phyloP scores from a whole-genome alignment of 2,888 invertebrate genomes.

The Epistrophella euchroma region DNA sequence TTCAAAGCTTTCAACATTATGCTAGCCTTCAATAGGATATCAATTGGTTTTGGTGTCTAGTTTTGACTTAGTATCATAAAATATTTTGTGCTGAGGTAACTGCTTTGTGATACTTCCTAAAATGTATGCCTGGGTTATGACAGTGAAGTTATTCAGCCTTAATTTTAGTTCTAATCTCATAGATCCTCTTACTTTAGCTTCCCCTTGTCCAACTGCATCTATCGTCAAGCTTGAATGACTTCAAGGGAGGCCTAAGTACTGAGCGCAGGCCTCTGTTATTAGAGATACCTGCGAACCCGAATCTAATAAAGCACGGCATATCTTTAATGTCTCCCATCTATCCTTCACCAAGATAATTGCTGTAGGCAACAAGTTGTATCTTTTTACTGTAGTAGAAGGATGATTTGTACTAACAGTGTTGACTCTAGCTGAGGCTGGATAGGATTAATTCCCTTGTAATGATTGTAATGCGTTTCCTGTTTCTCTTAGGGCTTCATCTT shows the following conservation, averaged over 20 bases:
- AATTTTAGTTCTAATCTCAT: background rate
- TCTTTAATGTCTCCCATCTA: conserved; percentile 13
- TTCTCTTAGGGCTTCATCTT: no score
- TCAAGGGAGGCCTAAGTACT: conserved; percentile 19
- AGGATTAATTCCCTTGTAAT: background rate
- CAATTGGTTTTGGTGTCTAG: conserved; percentile 1
- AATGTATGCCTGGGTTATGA: no score
- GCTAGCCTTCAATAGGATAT: conserved; percentile 1
- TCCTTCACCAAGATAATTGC: conserved; percentile 31
- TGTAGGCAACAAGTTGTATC: conserved; percentile 14
- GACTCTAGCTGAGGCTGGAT: background rate
- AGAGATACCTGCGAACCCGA: conserved; percentile 33
- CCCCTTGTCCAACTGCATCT: background rate
- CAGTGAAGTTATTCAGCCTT: background rate
- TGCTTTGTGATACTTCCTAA: no score
- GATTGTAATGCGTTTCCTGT: background rate
- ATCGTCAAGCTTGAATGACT: background rate
- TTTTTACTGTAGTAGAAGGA: no score
- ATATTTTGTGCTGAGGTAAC: no score
- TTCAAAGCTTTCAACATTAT: background rate
- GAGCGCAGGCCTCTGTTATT: conserved; percentile 38
- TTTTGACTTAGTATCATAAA: no score
- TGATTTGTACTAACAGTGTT: no score
- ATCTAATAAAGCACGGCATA: conserved; percentile 20
- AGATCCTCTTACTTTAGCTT: background rate